phyloP scores from a whole-genome alignment of 2,888 invertebrate species.

The Subacronicta megacephala region DNA sequence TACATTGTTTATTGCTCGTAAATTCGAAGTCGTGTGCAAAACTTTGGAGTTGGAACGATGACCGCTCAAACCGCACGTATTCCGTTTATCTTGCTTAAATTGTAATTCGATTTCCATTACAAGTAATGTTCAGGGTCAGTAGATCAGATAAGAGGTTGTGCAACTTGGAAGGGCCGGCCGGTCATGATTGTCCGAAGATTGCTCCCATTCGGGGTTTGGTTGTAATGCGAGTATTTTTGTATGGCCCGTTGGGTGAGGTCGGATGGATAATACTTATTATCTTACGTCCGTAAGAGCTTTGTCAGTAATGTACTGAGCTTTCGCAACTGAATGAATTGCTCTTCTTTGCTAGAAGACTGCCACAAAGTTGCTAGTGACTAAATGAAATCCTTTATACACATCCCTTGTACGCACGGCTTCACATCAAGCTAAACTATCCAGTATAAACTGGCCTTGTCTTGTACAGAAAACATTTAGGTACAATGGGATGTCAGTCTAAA shows the following conservation, averaged over 20 bases:
- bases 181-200: conserved; percentile 75
- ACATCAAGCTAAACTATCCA: too few species aligned
- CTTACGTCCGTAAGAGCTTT: conserved; percentile 63
- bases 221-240: conserved; percentile 75
- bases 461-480: too few species aligned
- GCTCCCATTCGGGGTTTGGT: conserved; percentile 69
- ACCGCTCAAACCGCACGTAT: conserved; percentile 68
- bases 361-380: conserved; percentile 22
- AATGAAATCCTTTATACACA: conserved; percentile 21
- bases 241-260: conserved; percentile 56
- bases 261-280: conserved; percentile 68
- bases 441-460: too few species aligned
- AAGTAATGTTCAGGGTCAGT: conserved; percentile 74
- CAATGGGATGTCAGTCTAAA: too few species aligned
- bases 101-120: conserved; percentile 84
- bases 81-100: conserved; percentile 79
- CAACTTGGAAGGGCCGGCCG: conserved; percentile 67
- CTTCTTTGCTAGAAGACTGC: conserved; percentile 18
- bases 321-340: conserved; percentile 52
- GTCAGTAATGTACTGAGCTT: conserved; percentile 58
- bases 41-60: conserved; percentile 59
- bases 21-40: conserved; percentile 61
- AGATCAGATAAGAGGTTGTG: conserved; percentile 78
- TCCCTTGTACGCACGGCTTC: too few species aligned
- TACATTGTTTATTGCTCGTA: conserved; percentile 53